These are phyloP conservation scores for Helleia helle DNA, from an alignment of 2,888 invertebrate genomes.

Conservation along the genomic window DNA sequence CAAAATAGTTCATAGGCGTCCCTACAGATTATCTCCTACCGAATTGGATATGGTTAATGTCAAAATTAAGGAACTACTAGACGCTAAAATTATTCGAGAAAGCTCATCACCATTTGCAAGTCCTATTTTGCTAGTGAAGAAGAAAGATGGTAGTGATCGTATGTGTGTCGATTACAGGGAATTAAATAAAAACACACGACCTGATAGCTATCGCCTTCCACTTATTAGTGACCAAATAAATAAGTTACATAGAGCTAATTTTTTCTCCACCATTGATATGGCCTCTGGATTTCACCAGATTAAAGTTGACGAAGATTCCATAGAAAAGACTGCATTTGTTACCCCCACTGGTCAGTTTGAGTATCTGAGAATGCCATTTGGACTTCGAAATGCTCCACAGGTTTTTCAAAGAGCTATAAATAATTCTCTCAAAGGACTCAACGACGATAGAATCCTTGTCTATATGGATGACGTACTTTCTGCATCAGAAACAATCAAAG, in stretches of 20 bases:
- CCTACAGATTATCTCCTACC: constrained; percentile 19
- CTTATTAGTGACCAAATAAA: constrained; percentile 15
- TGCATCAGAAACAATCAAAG: constrained; percentile 5
- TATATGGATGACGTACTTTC: constrained; percentile 18
- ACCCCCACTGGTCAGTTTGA: constrained; percentile 14
- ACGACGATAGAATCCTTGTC: constrained; percentile 2
- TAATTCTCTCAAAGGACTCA: constrained; percentile 14
- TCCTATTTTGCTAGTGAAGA: constrained; percentile 21
- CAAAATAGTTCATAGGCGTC: constrained; percentile 17
- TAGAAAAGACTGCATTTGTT: constrained; percentile 15
- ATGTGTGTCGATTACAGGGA: constrained; percentile 24
- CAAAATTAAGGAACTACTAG: constrained; percentile 20
- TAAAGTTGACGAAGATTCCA: too few species aligned
- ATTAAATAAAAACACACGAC: constrained; percentile 24
- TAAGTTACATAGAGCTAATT: constrained; percentile 14
- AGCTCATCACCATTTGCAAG: constrained; percentile 26
- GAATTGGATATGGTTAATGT: constrained; percentile 22
- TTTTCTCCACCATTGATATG: constrained; percentile 23
- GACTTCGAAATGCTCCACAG: constrained; percentile 22
- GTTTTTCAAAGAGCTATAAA: too few species aligned
- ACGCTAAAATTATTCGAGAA: constrained; percentile 24
- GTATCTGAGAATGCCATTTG: constrained; percentile 15
- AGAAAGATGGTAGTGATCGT: constrained; percentile 14
- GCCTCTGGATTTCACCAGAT: constrained; percentile 25
- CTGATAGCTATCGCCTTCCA: constrained; percentile 21